phyloP scores from a whole-genome alignment of 2,888 invertebrate species.

The Lasioglossum calceatum region DNA sequence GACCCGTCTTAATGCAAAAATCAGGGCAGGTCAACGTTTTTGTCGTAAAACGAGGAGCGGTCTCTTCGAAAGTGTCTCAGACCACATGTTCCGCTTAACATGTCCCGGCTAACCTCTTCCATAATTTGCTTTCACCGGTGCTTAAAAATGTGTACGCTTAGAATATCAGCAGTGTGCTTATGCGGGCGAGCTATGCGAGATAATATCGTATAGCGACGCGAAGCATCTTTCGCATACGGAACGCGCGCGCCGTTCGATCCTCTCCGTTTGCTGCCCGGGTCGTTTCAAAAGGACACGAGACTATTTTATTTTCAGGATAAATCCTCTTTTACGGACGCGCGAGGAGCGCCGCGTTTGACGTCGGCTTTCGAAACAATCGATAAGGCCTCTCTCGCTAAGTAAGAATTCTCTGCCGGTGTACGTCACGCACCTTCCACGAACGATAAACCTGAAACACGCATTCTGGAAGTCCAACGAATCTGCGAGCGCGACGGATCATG shows the following conservation, averaged over 20 bases:
- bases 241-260: background rate
- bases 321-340: slow-evolving; percentile 17
- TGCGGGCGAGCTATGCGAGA: slow-evolving; percentile 12
- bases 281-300: background rate
- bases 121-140: background rate
- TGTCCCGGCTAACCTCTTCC: background rate
- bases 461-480: slow-evolving; percentile 55
- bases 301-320: slow-evolving; percentile 24
- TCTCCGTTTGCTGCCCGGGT: background rate
- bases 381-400: slow-evolving; percentile 57
- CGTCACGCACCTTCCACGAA: slow-evolving; percentile 72
- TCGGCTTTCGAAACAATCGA: slow-evolving; percentile 68
- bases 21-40: background rate
- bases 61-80: background rate
- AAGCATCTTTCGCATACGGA: slow-evolving; percentile 21
- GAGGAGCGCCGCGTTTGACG: slow-evolving; percentile 33
- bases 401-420: slow-evolving; percentile 64
- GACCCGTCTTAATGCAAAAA: background rate
- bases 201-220: slow-evolving; percentile 14
- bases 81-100: background rate
- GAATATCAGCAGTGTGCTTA: slow-evolving; percentile 18
- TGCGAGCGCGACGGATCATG: slow-evolving; percentile 35
- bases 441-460: slow-evolving; percentile 59
- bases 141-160: slow-evolving; percentile 3
- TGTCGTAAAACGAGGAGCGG: background rate